phyloP scores from a whole-genome alignment of 2,888 invertebrate genomes.

The Spilosoma lubricipeda region DNA sequence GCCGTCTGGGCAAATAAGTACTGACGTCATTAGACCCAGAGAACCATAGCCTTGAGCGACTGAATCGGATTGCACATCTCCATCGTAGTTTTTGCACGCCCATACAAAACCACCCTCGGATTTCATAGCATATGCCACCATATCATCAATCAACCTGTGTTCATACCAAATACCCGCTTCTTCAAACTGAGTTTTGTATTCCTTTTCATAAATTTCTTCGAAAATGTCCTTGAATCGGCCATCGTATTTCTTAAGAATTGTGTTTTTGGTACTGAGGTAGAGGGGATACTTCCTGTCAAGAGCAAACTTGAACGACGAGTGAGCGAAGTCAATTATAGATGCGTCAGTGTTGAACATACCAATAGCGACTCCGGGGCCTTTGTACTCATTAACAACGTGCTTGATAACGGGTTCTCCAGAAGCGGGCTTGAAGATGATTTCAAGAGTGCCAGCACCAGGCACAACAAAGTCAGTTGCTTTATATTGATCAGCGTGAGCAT shows the following conservation, averaged over 20 bases:
- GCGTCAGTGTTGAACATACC: constrained; percentile 99
- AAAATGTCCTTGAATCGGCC: constrained; percentile 99
- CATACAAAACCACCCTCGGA: constrained; percentile 99
- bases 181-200: constrained; percentile 95
- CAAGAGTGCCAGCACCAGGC: constrained; percentile 95
- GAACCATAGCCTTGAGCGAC: constrained; percentile 99
- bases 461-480: constrained; percentile 99
- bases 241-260: constrained; percentile 98
- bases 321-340: constrained; percentile 97
- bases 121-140: constrained; percentile 99
- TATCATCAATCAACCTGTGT: constrained; percentile 99
- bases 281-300: constrained; percentile 94
- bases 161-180: constrained; percentile 98
- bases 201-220: constrained; percentile 96
- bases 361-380: constrained; percentile 95
- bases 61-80: constrained; percentile 99
- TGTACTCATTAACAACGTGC: constrained; percentile 93
- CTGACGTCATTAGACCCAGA: constrained; percentile 99
- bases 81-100: constrained; percentile 99
- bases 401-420: constrained; percentile 87
- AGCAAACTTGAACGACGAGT: constrained; percentile 97
- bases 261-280: constrained; percentile 98
- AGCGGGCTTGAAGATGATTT: constrained; percentile 92
- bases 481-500: constrained; percentile 99
- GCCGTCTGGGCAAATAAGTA: constrained; percentile 98